Conservation (phyloP, 2,888 invertebrate species). For the Papilio protenor region DNA sequence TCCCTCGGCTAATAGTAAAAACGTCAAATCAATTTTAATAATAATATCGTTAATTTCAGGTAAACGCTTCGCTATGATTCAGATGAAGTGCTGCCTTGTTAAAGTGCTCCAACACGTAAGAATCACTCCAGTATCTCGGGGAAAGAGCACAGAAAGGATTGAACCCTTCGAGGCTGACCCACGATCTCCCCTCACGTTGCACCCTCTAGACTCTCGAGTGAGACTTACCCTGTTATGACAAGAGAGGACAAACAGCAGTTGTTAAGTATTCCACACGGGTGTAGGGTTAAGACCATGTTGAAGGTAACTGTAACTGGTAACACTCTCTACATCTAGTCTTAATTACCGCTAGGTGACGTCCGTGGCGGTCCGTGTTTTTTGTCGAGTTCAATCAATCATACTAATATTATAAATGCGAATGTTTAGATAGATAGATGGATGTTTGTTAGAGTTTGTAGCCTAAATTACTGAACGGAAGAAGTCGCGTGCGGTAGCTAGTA, state of each 20-base stretch:
- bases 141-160: background rate
- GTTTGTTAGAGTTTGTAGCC: no score
- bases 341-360: no score
- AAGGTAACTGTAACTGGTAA: no score
- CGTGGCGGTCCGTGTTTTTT: no score
- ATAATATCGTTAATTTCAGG: slow-evolving; percentile 56
- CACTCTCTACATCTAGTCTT: no score
- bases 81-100: slow-evolving; percentile 77
- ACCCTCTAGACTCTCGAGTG: slow-evolving; percentile 70
- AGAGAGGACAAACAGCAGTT: background rate
- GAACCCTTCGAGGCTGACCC: slow-evolving; percentile 66
- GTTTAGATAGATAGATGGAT: no score
- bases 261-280: no score
- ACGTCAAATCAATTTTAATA: background rate
- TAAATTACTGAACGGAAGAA: no score
- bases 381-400: no score
- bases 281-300: no score
- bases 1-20: background rate
- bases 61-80: slow-evolving; percentile 77
- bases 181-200: slow-evolving; percentile 71
- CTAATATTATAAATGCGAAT: no score
- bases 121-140: slow-evolving; percentile 53
- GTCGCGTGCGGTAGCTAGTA: no score
- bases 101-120: slow-evolving; percentile 63
- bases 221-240: slow-evolving; percentile 68